Base-by-base conservation (phyloP, 1,140 invertebrate genomes). In the Ceratitis capitata region DNA sequence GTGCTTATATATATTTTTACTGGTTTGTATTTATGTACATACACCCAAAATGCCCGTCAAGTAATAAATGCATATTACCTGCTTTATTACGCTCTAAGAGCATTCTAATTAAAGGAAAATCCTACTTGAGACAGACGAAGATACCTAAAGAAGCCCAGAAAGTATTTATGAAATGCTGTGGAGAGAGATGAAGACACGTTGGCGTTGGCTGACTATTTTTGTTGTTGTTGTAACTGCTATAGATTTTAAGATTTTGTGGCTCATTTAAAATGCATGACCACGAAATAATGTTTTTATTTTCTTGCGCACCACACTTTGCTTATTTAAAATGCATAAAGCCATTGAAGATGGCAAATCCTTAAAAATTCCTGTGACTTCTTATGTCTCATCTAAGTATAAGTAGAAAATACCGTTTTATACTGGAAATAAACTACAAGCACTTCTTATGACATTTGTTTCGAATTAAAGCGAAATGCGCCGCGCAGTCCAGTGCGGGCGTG, bases 371-470 rank as follows among this genome's bases (percentile, higher is more conserved):
- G 5, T n/a, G 3, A 14, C n/a, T 56, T n/a, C n/a, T 23, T 23
- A 56, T 56, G 19, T n/a, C 23, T 23, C 42, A n/a, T 26, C 5
- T 39, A 69, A n/a, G n/a, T n/a, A n/a, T n/a, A n/a, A n/a, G n/a
- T n/a, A n/a, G n/a, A n/a, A n/a, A n/a, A n/a, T n/a, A n/a, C n/a
- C n/a, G n/a, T n/a, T n/a, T n/a, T 5, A 45, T 7, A 84, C 35
- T 53, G 3, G 23, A 26, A 83, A 56, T 53, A 16, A 51, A 4
- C 82, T 53, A 7, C 29, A 61, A 61, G 7, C n/a, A 83, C 42
- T 83, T 84, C 64, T 84, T 45, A 47, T 32, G 56, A 84, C 53
- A 84, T 84, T 84, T 84, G 56, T 84, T 84, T 84, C 53, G 42
- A 84, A 84, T 64, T 45, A 84, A 84, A 23, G 7, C 19, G 9